These are phyloP conservation scores for Saccostrea cuccullata DNA, from an alignment of 1,140 invertebrate species.

Conservation along the genomic window DNA sequence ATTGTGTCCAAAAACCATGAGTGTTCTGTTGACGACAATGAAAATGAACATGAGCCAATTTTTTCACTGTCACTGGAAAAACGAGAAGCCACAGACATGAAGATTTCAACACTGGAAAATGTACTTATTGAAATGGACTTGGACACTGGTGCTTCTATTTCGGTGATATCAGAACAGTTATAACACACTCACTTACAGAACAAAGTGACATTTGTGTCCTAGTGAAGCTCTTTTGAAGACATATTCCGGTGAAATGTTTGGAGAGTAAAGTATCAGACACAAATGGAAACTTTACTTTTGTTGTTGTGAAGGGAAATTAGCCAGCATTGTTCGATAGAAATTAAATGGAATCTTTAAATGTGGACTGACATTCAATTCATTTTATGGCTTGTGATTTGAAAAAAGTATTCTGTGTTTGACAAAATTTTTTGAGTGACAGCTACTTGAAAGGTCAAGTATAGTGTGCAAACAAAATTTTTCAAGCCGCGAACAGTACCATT, in stretches of 20 bases:
- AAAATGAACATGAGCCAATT: constrained; percentile 68
- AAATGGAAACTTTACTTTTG: background rate
- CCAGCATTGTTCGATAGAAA: constrained; percentile 26
- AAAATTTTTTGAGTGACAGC: background rate
- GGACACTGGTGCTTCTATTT: no score
- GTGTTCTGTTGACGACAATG: constrained; percentile 66
- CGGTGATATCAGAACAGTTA: no score
- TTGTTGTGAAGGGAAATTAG: background rate
- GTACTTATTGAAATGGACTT: no score
- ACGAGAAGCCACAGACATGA: constrained; percentile 38
- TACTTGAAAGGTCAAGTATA: background rate
- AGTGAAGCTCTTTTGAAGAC: constrained; percentile 27
- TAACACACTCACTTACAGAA: no score
- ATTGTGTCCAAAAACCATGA: background rate
- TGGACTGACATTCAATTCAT: constrained; percentile 30
- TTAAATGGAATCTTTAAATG: background rate
- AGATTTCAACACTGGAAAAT: background rate
- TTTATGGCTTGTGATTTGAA: constrained; percentile 47
- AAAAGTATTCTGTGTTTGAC: constrained; percentile 49
- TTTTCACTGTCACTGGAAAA: constrained; percentile 11
- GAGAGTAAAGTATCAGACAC: background rate
- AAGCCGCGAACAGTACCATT: constrained; percentile 42
- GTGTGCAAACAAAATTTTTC: constrained; percentile 55
- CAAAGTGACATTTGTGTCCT: no score
- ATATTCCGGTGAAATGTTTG: no score